phyloP scores from a whole-genome alignment of 2,888 invertebrate genomes.

The Orchesella flavescens region DNA sequence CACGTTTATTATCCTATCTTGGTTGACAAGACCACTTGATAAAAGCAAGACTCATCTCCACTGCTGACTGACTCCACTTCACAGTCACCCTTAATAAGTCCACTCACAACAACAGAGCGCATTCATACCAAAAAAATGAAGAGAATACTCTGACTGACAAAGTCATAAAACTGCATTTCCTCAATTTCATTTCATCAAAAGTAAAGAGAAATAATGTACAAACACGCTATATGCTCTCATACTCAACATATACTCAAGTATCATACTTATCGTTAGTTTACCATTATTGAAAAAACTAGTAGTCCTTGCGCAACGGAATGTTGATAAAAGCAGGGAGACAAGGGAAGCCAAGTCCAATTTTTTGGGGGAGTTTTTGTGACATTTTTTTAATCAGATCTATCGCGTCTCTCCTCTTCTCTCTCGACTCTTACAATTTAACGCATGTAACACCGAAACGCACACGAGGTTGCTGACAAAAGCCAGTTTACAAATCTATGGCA shows the following conservation, averaged over 20 bases:
- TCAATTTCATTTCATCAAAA: conserved; percentile 72
- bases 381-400: conserved; percentile 63
- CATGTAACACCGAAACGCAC: conserved; percentile 4
- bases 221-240: neutral
- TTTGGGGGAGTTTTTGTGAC: conserved; percentile 58
- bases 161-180: conserved; percentile 72
- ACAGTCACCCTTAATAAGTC: no score
- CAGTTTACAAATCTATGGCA: conserved; percentile 56
- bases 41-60: conserved; percentile 40
- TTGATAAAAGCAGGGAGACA: conserved; percentile 40
- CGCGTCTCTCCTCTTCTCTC: conserved; percentile 38
- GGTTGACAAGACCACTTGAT: conserved; percentile 53
- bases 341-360: conserved; percentile 37
- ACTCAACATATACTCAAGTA: neutral
- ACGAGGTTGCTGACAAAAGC: conserved; percentile 56
- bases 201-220: conserved; percentile 28
- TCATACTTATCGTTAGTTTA: conserved; percentile 5
- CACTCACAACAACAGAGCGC: neutral
- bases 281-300: conserved; percentile 36
- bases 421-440: conserved; percentile 1
- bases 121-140: neutral
- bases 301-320: conserved; percentile 62
- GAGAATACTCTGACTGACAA: conserved; percentile 46
- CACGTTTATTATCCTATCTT: conserved; percentile 9
- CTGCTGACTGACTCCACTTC: conserved; percentile 6